These are phyloP conservation scores for Odontamblyopus lacepedii DNA, from an alignment of 2,797 vertebrate genomes.

Conservation along the genomic window DNA sequence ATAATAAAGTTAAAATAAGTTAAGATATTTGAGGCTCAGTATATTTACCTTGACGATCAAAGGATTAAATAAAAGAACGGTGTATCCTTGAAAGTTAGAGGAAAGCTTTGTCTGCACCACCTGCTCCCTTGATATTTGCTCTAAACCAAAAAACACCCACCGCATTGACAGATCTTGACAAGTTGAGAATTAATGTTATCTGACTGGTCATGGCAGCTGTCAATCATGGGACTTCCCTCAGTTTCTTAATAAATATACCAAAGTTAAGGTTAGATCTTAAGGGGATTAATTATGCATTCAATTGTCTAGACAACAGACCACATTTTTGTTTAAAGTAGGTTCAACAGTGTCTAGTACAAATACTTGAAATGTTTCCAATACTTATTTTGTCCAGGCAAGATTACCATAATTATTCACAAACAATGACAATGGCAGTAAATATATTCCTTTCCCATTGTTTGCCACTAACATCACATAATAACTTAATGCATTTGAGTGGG, in stretches of 20 bases:
- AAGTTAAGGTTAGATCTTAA: not conserved
- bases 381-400: not conserved
- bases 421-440: not conserved
- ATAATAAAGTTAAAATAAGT: not conserved
- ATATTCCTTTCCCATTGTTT: not conserved
- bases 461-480: not conserved
- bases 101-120: not conserved
- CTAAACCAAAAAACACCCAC: not conserved
- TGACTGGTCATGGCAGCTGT: not conserved
- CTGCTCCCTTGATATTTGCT: not conserved
- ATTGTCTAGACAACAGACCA: not conserved
- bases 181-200: not conserved
- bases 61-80: not conserved
- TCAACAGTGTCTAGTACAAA: not conserved
- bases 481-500: not conserved
- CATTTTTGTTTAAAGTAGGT: not conserved
- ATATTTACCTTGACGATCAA: not conserved
- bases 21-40: not conserved
- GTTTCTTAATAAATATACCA: not conserved
- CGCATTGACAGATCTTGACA: not conserved
- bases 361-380: not conserved
- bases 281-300: not conserved
- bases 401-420: slow-evolving; percentile 8
- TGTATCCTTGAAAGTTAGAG: not conserved
- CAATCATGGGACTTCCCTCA: not conserved